Conservation (phyloP, 2,888 invertebrate genomes). For the Lissocephala sabroskyi region DNA sequence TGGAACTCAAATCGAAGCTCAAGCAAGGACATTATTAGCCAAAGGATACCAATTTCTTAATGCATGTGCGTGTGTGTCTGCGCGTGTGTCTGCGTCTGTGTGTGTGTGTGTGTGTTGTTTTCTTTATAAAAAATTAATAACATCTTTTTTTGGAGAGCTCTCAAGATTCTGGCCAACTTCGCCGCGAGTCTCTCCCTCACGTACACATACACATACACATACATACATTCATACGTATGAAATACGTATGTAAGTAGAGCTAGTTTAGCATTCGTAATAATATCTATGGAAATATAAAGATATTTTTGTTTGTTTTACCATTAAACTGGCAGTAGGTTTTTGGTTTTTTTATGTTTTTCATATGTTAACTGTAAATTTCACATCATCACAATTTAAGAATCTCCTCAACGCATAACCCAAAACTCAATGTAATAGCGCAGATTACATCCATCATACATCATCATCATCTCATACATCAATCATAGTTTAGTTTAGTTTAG, state of each 20-base stretch:
- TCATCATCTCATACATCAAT: too few relatives aligned
- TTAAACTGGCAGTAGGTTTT: constrained; percentile 71
- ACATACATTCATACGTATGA: too few relatives aligned
- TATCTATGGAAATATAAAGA: constrained; percentile 58
- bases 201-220: too few relatives aligned
- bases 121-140: constrained; percentile 17
- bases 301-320: constrained; percentile 65
- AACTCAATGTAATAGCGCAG: too few relatives aligned
- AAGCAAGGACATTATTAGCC: too few relatives aligned
- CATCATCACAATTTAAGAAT: constrained; percentile 72
- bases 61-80: too few relatives aligned
- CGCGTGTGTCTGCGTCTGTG: neutral
- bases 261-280: constrained; percentile 7
- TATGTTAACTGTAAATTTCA: constrained; percentile 73
- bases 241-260: too few relatives aligned
- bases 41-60: too few relatives aligned
- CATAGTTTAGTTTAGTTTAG: too few relatives aligned
- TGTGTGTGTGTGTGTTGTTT: constrained; percentile 21
- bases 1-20: too few relatives aligned
- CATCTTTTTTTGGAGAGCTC: neutral
- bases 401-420: constrained; percentile 42
- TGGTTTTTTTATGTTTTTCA: neutral
- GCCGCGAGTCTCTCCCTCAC: too few relatives aligned
- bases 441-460: too few relatives aligned
- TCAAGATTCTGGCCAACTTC: constrained; percentile 25